A percentile compares a stretch with the other conserved stretches of the same genome.
Evolutionary conservation across 2,113 vertebrate species (phyloP).

Genomic region (Centropristis striata): DNA sequence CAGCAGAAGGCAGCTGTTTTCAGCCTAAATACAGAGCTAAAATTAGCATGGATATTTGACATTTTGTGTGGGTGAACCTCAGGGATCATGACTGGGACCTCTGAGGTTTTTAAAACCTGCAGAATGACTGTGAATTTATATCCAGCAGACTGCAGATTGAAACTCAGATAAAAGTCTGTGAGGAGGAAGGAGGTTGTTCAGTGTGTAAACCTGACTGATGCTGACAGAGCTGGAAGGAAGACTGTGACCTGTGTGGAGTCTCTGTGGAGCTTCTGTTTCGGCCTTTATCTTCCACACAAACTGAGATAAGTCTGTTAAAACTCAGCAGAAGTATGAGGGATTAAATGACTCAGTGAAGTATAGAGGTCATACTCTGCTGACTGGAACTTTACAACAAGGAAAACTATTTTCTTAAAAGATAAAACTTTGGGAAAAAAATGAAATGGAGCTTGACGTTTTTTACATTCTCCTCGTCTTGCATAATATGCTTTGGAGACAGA

Average conservation of each 20-base stretch:
- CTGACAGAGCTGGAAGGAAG: slow-evolving; percentile 58
- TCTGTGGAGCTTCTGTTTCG: slow-evolving; percentile 51
- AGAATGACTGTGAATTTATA: not conserved
- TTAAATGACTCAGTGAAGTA: not conserved
- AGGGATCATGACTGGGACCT: slow-evolving; percentile 24
- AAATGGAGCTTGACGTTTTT: too few relatives aligned
- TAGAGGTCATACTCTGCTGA: not conserved
- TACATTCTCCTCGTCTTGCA: too few relatives aligned
- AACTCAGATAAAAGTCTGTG: slow-evolving; percentile 13
- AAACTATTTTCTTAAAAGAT: too few relatives aligned
- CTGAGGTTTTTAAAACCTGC: not conserved
- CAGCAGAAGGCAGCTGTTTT: not conserved
- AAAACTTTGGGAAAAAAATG: too few relatives aligned
- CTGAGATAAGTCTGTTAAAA: slow-evolving; percentile 46
- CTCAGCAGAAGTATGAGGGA: not conserved
- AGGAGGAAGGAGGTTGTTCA: slow-evolving; percentile 14
- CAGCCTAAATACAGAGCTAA: not conserved
- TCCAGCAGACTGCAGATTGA: not conserved
- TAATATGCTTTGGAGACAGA: too few relatives aligned
- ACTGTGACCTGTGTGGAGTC: too few relatives aligned
- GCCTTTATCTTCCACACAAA: slow-evolving; percentile 48
- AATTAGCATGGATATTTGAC: not conserved
- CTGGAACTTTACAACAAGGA: not conserved
- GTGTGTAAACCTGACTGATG: slow-evolving; percentile 10
- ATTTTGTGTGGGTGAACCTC: slow-evolving; percentile 14